These are phyloP conservation scores for Pterocles gutturalis DNA, from an alignment of 2,113 vertebrate genomes.

Conservation along the genomic window DNA sequence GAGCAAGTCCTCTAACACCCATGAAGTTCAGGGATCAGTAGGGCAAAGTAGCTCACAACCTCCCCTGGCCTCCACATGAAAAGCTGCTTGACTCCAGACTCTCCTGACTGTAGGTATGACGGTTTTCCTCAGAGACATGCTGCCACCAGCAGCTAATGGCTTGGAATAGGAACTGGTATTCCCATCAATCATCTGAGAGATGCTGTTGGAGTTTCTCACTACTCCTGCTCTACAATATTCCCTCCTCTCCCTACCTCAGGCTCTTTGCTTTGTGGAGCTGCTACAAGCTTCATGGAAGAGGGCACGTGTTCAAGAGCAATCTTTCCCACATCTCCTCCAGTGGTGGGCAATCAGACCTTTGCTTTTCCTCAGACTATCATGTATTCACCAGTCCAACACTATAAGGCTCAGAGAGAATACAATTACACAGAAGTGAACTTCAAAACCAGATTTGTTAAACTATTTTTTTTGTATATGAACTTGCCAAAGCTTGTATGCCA, in stretches of 20 bases:
- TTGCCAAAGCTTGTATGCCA: background rate
- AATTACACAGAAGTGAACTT: background rate
- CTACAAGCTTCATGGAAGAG: background rate
- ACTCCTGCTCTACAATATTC: background rate
- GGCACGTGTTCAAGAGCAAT: background rate
- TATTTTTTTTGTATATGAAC: background rate
- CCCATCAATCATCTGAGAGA: background rate
- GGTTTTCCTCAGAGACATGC: background rate
- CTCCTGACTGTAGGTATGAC: no score
- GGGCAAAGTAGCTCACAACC: background rate
- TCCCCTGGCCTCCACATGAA: background rate
- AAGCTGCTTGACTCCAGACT: background rate
- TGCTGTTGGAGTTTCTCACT: background rate
- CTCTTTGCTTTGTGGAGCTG: background rate
- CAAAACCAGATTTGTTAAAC: background rate
- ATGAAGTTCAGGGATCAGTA: constrained; percentile 11
- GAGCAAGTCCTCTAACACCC: constrained; percentile 10
- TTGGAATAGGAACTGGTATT: background rate
- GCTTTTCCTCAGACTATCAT: background rate
- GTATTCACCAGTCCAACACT: background rate
- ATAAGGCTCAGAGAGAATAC: background rate
- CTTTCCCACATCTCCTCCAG: background rate
- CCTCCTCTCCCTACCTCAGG: background rate
- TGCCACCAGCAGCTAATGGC: background rate
- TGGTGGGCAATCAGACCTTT: background rate